Conservation (phyloP, 1,140 invertebrate species). For the Aethina tumida region DNA sequence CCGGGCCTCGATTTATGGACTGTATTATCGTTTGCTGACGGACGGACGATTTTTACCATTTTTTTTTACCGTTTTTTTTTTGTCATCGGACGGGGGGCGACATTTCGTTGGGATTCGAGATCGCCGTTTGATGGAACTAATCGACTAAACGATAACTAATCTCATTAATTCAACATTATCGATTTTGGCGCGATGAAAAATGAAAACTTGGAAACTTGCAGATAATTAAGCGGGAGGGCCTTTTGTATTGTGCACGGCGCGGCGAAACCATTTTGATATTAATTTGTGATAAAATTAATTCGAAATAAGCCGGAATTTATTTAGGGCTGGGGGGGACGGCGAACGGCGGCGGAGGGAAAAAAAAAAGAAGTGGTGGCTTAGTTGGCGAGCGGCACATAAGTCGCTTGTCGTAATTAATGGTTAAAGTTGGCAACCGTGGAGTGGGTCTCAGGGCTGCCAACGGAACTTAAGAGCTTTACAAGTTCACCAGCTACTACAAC, state of each 20-base stretch:
- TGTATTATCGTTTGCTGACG: slow-evolving; percentile 8
- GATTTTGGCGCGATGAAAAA: no score
- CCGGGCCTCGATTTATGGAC: slow-evolving; percentile 5
- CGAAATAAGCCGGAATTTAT: slow-evolving; percentile 15
- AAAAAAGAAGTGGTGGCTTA: slow-evolving; percentile 3
- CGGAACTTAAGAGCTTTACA: slow-evolving; percentile 31
- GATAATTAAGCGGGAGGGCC: no score
- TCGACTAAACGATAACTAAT: no score
- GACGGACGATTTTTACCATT: no score
- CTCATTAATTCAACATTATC: no score
- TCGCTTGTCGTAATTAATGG: slow-evolving; percentile 31
- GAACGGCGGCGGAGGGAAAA: slow-evolving; percentile 6
- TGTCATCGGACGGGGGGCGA: no score
- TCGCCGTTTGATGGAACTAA: no score
- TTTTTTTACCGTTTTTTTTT: no score
- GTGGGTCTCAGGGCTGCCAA: slow-evolving; percentile 20
- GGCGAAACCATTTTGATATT: slow-evolving; percentile 14
- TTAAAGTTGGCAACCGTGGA: slow-evolving; percentile 27
- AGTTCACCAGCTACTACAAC: slow-evolving; percentile 28
- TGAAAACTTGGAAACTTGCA: no score
- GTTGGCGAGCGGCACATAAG: slow-evolving; percentile 17
- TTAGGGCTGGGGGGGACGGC: no score
- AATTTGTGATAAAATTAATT: slow-evolving; percentile 20
- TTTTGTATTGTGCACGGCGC: no score
- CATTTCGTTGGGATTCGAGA: no score